Base-by-base conservation (phyloP, 2,797 vertebrate species). In the Meda fulgida region DNA sequence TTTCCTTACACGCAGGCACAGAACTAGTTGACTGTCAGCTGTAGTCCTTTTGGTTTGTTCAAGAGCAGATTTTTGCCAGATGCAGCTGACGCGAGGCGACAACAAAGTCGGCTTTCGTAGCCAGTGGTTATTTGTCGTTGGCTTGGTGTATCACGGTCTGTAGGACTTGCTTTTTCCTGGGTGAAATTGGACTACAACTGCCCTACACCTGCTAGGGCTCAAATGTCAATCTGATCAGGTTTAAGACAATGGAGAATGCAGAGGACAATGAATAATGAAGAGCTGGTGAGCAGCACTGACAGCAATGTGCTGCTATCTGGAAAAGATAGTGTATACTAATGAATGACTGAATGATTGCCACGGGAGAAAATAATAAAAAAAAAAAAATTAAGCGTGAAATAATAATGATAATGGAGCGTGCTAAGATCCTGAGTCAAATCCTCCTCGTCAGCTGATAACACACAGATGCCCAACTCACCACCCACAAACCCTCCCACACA, bases 401-500 rank as follows among this genome's bases (percentile, higher is more conserved):
- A 21, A 70, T 31, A 81, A 60, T 65, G 38, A 43, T 29, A 60
- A 81, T 60, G 69, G 60, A 43, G 9, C 31, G 18, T 81, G 36
- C 51, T 31, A 18, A 81, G 38, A 21, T 43, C 34, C 21, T 18
- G 18, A 70, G 19, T 75, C n/a, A 46, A 46, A 71, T 26, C n/a
- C 6, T 40, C 53, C 53, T 63, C 29, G 63, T 82, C 51, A 60
- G 80, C 31, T 7, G 38, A 11, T 23, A 63, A 73, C 26, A 72
- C 26, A 29, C 13, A 63, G 14, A 1, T 46, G 38, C 75, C 58
- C 81, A 84, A 65, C 75, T 48, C 19, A 34, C 81, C 80, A 86
- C 85, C 58, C 81, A 81, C 84, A 46, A 67, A 55, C 31, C 67
- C 84, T 82, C 84, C 80, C 83, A 81, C 78, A 84, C 79, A 65